Evolutionary conservation across 1,140 invertebrate genomes (phyloP), one percentile per base, ranked within the genome.

Genomic region (Bombus waltoni): DNA sequence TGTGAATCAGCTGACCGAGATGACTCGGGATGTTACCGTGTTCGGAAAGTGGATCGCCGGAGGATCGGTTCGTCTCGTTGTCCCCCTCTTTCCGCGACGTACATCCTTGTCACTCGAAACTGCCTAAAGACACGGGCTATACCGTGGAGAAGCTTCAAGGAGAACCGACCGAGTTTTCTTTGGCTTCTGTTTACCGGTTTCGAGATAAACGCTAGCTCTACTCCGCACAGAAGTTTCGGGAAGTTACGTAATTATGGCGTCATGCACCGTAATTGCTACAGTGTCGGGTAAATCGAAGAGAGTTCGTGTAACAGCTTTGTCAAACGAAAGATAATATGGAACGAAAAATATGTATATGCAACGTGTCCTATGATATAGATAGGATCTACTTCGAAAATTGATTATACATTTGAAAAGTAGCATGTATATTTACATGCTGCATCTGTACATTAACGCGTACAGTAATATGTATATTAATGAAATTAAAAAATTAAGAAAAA

Each of bases 1-100:
- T 84, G 89, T 57, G 89, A 90, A 89, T 90, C 89, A 90, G 89
- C 89, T 90, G 89, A 89, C 89, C 85, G 76, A 87, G 76, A 85
- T 53, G 47, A 87, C 86, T 84, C 83, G 80, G 72, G 22, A 47
- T 42, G 47, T 68, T 76, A 32, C 47, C 77, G 59, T 62, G 77
- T 42, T 76, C 35, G 81, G 44, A 53, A 76, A 83, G 42, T 75
- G 71, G 72, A 82, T 75, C 70, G 44, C 18, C n/a, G 6, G 35
- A 47, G 42, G 6, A 80, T 79, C 42, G 59, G 35, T 11, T 35
- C 32, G 18, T 11, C 1, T 53, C n/a, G 13, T 4, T 6, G 28
- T 25, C 1, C 3, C 40, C 25, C 10, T 71, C 35, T 13, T 71
- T 28, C 35, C 38, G 10, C 42, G 5, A 53, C 18, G 47, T 40